These are phyloP conservation scores for Pasiphila rectangulata DNA, from an alignment of 2,888 invertebrate species.

Conservation along the genomic window DNA sequence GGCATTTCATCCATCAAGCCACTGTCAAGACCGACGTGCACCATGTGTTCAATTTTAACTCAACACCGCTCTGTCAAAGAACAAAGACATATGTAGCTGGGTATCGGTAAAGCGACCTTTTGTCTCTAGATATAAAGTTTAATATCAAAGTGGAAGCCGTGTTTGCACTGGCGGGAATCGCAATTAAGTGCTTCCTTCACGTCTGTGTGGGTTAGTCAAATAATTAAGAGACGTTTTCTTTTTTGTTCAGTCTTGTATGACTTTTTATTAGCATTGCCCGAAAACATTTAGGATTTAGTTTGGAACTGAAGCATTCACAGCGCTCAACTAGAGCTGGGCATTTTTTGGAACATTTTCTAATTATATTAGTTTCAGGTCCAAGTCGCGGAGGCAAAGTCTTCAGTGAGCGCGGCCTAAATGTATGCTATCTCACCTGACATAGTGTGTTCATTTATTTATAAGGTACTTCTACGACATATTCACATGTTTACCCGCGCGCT, in stretches of 20 bases:
- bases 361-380: too few relatives aligned
- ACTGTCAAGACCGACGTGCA: conserved; percentile 39
- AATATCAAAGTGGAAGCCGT: conserved; percentile 12
- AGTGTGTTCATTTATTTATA: too few relatives aligned
- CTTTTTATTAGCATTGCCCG: conserved; percentile 27
- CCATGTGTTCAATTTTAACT: conserved; percentile 58
- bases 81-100: conserved; percentile 19
- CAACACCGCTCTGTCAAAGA: conserved; percentile 36
- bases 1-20: conserved; percentile 51
- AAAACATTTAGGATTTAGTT: neutral
- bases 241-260: conserved; percentile 37
- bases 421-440: too few relatives aligned
- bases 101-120: conserved; percentile 32
- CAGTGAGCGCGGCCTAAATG: too few relatives aligned
- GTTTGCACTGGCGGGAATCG: conserved; percentile 40
- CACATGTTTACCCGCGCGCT: too few relatives aligned
- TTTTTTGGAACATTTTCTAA: too few relatives aligned
- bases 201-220: conserved; percentile 47
- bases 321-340: neutral
- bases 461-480: too few relatives aligned
- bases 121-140: conserved; percentile 24
- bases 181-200: conserved; percentile 57
- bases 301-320: neutral
- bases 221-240: conserved; percentile 52
- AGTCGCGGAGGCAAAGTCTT: too few relatives aligned